These are phyloP conservation scores for Sebastiscus albofasciatus DNA, from an alignment of 2,797 vertebrate genomes.

Conservation along the genomic window DNA sequence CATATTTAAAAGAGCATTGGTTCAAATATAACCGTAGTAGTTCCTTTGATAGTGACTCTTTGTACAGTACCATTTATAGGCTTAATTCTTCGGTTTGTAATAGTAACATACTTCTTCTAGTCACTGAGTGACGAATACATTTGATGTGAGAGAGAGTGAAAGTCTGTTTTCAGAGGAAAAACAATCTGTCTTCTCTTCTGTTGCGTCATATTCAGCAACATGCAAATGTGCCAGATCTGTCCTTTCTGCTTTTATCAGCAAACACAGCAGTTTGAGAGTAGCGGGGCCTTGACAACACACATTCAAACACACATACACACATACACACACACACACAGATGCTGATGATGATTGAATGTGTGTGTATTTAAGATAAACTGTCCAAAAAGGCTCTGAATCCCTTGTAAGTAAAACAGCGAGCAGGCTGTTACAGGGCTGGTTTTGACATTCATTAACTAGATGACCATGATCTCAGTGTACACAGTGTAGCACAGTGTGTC, in stretches of 20 bases:
- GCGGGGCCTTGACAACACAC: slow-evolving; percentile 36
- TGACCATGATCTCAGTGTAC: slow-evolving; percentile 33
- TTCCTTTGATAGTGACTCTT: not conserved
- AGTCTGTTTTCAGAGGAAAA: slow-evolving; percentile 32
- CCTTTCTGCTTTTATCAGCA: slow-evolving; percentile 60
- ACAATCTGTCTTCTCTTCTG: slow-evolving; percentile 31
- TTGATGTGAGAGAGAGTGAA: slow-evolving; percentile 17
- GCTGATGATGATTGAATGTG: slow-evolving; percentile 26
- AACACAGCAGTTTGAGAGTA: slow-evolving; percentile 49
- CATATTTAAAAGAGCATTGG: not conserved
- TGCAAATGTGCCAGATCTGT: slow-evolving; percentile 46
- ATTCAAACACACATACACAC: slow-evolving; percentile 2
- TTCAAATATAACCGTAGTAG: not conserved
- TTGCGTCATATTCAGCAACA: slow-evolving; percentile 55
- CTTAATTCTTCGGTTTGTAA: not conserved
- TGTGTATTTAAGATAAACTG: slow-evolving; percentile 66
- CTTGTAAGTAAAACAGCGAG: slow-evolving; percentile 32
- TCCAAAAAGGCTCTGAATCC: slow-evolving; percentile 45
- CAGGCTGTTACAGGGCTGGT: slow-evolving; percentile 24
- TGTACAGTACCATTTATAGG: not conserved
- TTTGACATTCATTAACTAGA: slow-evolving; percentile 74
- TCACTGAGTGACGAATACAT: slow-evolving; percentile 1
- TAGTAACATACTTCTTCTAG: slow-evolving; percentile 1
- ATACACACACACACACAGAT: slow-evolving; percentile 1
- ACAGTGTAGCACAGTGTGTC: not conserved